Evolutionary conservation across 2,797 vertebrate species (phyloP).

Genomic region (Scolopax rusticola): DNA sequence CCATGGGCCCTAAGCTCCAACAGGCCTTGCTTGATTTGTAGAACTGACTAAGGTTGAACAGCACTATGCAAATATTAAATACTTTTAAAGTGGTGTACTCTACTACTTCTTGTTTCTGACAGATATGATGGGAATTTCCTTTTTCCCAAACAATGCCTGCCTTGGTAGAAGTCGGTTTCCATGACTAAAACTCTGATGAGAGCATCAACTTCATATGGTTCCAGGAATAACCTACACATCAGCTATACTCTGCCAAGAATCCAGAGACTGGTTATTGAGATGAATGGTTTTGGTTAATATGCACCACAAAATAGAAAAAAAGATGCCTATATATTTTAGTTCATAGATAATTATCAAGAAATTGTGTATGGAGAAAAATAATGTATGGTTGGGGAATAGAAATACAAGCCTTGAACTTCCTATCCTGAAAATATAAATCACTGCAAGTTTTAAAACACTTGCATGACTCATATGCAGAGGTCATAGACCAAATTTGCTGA

Average conservation of each 20-base stretch:
- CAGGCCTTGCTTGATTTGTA: background rate
- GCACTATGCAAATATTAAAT: background rate
- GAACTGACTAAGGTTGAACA: background rate
- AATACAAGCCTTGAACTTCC: constrained; percentile 71
- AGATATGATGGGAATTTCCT: constrained; percentile 55
- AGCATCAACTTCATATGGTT: constrained; percentile 29
- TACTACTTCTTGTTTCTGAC: constrained; percentile 1
- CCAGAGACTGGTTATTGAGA: constrained; percentile 54
- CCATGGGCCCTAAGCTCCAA: background rate
- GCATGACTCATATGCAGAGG: constrained; percentile 72
- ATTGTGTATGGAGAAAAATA: constrained; percentile 63
- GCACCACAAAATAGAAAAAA: constrained; percentile 53
- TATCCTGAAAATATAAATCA: constrained; percentile 75
- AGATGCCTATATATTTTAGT: constrained; percentile 61
- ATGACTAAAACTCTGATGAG: constrained; percentile 74
- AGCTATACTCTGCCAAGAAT: constrained; percentile 52
- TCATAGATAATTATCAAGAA: constrained; percentile 70
- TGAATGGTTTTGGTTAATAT: constrained; percentile 72
- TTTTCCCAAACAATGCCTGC: constrained; percentile 52
- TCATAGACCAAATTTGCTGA: constrained; percentile 76
- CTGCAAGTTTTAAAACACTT: constrained; percentile 66
- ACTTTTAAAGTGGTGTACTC: background rate
- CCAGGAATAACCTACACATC: constrained; percentile 70
- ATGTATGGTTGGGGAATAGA: constrained; percentile 63
- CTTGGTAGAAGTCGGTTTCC: constrained; percentile 62